Evolutionary conservation across 1,140 invertebrate genomes (phyloP), one percentile per base, ranked within the genome.

Genomic region (Lasioglossum baleicum): DNA sequence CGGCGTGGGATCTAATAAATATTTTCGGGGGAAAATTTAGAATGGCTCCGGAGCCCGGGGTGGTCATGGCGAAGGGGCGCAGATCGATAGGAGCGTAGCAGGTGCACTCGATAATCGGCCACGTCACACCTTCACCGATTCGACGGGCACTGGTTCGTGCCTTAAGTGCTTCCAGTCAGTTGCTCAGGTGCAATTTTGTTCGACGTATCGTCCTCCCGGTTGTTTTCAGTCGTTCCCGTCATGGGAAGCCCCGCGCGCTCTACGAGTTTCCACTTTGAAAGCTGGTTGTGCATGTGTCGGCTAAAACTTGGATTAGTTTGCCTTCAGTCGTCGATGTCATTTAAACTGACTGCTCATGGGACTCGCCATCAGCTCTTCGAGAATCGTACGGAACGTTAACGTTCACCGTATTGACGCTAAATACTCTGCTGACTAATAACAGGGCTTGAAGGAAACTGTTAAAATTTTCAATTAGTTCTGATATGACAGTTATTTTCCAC

Each of bases 241-340:
- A 13, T 5, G 65, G 17, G 69, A 60, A 76, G 74, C 58, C 26
- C 35, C 74, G 48, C 48, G 48, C n/a, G 51, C 51, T 22, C 15
- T 56, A 42, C 22, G 56, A 84, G 80, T 78, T 87, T 83, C 80
- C 82, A 79, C 75, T 84, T 86, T 80, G 65, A 67, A 56, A 31
- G 60, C 64, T 64, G 61, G 80, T 64, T 71, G 74, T 81, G 82
- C 81, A 76, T 84, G 77, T 51, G 60, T 58, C 42, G 82, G 73
- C 86, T 84, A 87, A 83, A 89, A 90, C 89, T 90, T 90, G 84
- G 72, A 89, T 90, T 90, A 89, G 88, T 90, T 90, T 88, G 86
- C 83, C 68, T 73, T 80, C 75, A 73, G 74, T 58, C 76, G 69
- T 60, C 44, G 71, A 81, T 85, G 85, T 78, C 83, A 69, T 82